Conservation (phyloP, 2,888 invertebrate genomes). For the Petrolisthes manimaculis region DNA sequence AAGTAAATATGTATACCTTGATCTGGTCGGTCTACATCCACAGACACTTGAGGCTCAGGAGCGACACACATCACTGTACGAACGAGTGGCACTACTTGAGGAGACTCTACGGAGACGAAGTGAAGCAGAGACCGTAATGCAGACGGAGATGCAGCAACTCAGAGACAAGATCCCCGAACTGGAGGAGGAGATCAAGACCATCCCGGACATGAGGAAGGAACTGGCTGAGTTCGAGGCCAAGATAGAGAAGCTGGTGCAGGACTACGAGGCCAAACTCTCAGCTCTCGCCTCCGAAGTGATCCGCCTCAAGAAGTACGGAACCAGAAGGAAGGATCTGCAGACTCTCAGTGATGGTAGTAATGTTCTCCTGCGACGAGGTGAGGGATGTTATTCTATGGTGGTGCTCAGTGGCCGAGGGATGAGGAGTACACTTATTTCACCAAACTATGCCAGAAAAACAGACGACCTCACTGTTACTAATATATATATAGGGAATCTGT, state of each 20-base stretch:
- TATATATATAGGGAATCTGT: neutral
- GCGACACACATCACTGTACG: conserved; percentile 49
- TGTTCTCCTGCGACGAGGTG: conserved; percentile 30
- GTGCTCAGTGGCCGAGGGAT: neutral
- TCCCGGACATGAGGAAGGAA: conserved; percentile 49
- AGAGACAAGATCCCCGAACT: conserved; percentile 39
- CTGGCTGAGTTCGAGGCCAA: conserved; percentile 46
- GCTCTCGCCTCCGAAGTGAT: conserved; percentile 52
- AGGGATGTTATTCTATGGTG: neutral
- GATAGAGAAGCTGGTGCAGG: conserved; percentile 48
- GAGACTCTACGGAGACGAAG: conserved; percentile 20
- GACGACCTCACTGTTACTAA: neutral
- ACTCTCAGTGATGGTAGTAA: conserved; percentile 39
- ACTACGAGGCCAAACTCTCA: conserved; percentile 57
- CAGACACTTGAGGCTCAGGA: conserved; percentile 44
- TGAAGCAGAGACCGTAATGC: conserved; percentile 26
- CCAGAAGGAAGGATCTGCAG: conserved; percentile 31
- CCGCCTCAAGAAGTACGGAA: conserved; percentile 50
- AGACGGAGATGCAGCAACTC: conserved; percentile 39
- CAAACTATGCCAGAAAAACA: no score
- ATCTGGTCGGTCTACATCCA: neutral
- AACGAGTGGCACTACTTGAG: conserved; percentile 49
- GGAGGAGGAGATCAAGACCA: conserved; percentile 43
- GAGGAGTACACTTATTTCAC: neutral
- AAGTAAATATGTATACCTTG: no score